Base-by-base conservation (phyloP, 2,888 invertebrate species). In the Saturnia japonica region DNA sequence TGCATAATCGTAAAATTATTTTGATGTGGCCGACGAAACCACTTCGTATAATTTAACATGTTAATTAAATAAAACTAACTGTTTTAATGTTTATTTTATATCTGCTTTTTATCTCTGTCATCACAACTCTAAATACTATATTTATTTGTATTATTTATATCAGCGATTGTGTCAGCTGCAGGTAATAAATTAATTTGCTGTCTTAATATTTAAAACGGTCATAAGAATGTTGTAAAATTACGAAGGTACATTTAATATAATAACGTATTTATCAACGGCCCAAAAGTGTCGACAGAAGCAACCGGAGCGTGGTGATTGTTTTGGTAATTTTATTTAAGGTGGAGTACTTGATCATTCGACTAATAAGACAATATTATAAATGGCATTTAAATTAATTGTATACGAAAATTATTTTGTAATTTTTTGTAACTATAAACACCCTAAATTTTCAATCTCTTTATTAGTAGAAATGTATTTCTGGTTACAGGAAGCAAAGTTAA, bases 1-100 rank as follows among this genome's bases (percentile, higher is more conserved):
- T 69, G 73, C 75, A 82, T 80, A 75, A 72, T 76, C 77, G 76
- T 78, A 72, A 80, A 78, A 77, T 72, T 75, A 80, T 81, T 81
- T 82, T 81, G 77, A 82, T 85, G 85, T 80, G 81, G 81, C 78
- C 79, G 74, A 77, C 78, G 71, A 72, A 80, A 78, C 78, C 70
- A 77, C 71, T 75, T 72, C 72, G 77, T 78, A 51, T 78, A 72
- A 77, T 75, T 71, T 77, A 76, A 74, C 68, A 71, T 74, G 34
- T 76, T 71, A 69, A 72, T 72, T 68, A 70, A 74, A 14, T 60
- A 75, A 79, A 71, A 73, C 68, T 74, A 71, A 73, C 57, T 16
- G 68, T 75, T 73, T 79, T 77, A 75, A 76, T 68, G 67, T n/a
- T 69, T 64, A 70, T 75, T 80, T 82, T 78, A 77, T 72, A 62